Evolutionary conservation across 2,888 invertebrate species (phyloP).

Genomic region (Xylota segnis): DNA sequence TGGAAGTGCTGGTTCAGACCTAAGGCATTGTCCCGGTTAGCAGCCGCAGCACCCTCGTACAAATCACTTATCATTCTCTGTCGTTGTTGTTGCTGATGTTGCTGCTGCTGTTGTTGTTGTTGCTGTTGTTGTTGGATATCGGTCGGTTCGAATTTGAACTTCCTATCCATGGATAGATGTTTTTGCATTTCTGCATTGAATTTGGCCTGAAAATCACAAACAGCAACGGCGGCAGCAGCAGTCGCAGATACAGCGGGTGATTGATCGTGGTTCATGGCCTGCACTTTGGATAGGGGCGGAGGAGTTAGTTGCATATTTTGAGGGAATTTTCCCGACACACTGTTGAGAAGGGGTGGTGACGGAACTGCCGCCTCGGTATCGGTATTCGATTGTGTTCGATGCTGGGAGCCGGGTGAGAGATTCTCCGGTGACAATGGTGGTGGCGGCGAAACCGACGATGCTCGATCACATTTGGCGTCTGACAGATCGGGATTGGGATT

Average conservation of each 20-base stretch:
- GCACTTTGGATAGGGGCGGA: conserved; percentile 79
- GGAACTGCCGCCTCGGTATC: conserved; percentile 71
- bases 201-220: conserved; percentile 82
- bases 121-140: conserved; percentile 79
- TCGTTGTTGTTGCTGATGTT: conserved; percentile 78
- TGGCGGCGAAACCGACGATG: conserved; percentile 87
- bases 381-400: conserved; percentile 79
- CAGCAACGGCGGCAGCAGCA: conserved; percentile 66
- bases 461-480: conserved; percentile 93
- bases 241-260: conserved; percentile 77
- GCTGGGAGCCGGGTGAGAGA: conserved; percentile 80
- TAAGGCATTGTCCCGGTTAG: conserved; percentile 56
- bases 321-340: conserved; percentile 62
- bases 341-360: conserved; percentile 78
- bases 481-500: conserved; percentile 98
- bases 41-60: conserved; percentile 76
- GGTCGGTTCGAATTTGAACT: conserved; percentile 82
- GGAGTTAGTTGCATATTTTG: conserved; percentile 81
- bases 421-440: conserved; percentile 83
- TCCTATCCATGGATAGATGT: conserved; percentile 82
- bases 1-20: conserved; percentile 78
- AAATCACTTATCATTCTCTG: conserved; percentile 77
- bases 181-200: conserved; percentile 84
- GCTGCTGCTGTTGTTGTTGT: conserved; percentile 80
- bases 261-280: conserved; percentile 79